Conservation (phyloP, 1,140 invertebrate genomes). For the Rhizoglyphus robini region DNA sequence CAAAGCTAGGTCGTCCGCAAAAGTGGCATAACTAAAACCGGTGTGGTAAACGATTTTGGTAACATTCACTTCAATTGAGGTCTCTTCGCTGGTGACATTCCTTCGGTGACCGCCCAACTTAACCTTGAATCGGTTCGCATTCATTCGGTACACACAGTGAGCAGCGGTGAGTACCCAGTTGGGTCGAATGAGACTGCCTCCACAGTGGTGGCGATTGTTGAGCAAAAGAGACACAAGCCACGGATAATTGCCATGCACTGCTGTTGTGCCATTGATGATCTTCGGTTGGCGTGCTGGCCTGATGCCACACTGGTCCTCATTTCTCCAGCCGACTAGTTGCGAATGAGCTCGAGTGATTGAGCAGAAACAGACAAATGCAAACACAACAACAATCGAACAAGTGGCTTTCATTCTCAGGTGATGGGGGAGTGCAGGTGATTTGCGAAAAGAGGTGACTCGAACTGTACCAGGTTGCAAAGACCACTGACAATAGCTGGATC, state of each 20-base stretch:
- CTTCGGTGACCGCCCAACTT: conserved; percentile 38
- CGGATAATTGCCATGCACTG: conserved; percentile 22
- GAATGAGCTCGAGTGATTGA: background rate
- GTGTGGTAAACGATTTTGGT: conserved; percentile 22
- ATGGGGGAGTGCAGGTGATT: too few relatives aligned
- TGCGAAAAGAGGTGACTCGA: too few relatives aligned
- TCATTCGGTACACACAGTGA: conserved; percentile 52
- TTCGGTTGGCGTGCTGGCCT: background rate
- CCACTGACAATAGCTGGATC: too few relatives aligned
- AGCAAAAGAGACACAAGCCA: conserved; percentile 24
- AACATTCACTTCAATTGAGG: background rate
- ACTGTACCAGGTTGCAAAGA: too few relatives aligned
- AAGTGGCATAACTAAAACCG: conserved; percentile 40
- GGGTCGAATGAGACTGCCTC: conserved; percentile 39
- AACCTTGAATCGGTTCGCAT: conserved; percentile 19
- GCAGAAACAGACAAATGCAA: background rate
- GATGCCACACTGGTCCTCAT: conserved; percentile 5
- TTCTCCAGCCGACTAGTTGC: background rate
- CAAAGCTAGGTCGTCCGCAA: conserved; percentile 51
- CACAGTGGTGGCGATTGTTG: conserved; percentile 50
- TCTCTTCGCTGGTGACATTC: conserved; percentile 26
- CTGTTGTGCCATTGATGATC: conserved; percentile 20
- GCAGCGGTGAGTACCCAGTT: conserved; percentile 49
- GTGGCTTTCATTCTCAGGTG: background rate
- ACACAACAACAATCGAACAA: background rate